Base-by-base conservation (phyloP, 2,888 invertebrate species). In the Habroteleia sp. region DNA sequence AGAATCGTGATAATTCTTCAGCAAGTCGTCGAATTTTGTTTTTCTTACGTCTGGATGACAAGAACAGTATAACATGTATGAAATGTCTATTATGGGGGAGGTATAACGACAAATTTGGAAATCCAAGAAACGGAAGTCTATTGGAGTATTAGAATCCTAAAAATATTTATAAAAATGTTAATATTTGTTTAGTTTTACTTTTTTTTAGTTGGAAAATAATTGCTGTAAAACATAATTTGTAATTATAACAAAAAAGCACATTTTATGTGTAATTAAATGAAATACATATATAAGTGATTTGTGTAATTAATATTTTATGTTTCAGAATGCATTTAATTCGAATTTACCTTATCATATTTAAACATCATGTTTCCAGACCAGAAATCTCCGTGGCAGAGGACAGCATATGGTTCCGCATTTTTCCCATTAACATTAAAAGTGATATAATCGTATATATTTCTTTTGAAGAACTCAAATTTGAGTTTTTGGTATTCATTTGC, bases 51-150 rank as follows among this genome's bases (percentile, higher is more conserved):
- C 78, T 39, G 81, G 82, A 1, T 80, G 74, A 4, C 82, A 80
- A 23, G 84, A 84, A 1, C 83, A 83, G 62, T 84, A 87, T 5
- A 89, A 76, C 73, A 83, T 80, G 68, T 88, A 87, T 1, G 83
- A 76, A 29, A 89, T 48, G 60, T 89, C 89, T 20, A 78, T 68
- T 1, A 81, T 84, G 0, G 80, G 80, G 1, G 82, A 81, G 3
- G 78, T 60, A 35, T 80, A 81, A 13, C 82, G 80, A 13, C 56
- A 33, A 11, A 79, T 20, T 71, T 82, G 82, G 37, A 82, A 80
- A 8, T 81, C 82, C 41, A 82, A 0, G 13, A 80, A 76, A 3
- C 52, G 72, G 3, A 79, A 42, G 5, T 80, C 77, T 33, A 8
- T 23, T 5, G 79, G 81, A 16, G 48, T 46, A 1, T 14, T 11